A percentile compares a stretch with the other conserved stretches of the same genome.
These are phyloP conservation scores for Miltochrista miniata DNA, from an alignment of 2,888 invertebrate genomes.

Conservation along the genomic window DNA sequence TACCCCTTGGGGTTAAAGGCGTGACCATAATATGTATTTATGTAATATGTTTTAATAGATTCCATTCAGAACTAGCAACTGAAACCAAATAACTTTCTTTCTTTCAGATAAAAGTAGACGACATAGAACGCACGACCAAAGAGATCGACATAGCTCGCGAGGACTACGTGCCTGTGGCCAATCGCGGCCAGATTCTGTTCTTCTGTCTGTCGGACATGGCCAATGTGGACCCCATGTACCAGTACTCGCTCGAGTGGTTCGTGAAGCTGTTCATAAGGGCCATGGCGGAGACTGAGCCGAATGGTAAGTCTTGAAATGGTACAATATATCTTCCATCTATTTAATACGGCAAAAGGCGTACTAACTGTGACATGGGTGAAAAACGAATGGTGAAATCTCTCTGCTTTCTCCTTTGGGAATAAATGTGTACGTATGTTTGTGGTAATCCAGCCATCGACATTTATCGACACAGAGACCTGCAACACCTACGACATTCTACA, in stretches of 20 bases:
- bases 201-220: conserved; percentile 94
- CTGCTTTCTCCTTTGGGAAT: no score
- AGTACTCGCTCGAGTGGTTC: conserved; percentile 97
- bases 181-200: conserved; percentile 93
- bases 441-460: no score
- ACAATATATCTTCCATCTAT: no score
- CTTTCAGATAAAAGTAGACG: conserved; percentile 88
- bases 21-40: no score
- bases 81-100: neutral
- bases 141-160: conserved; percentile 93
- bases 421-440: no score
- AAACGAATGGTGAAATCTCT: no score
- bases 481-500: no score
- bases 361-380: no score
- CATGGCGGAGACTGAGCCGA: conserved; percentile 87
- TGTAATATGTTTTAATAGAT: no score
- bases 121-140: conserved; percentile 91
- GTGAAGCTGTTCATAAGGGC: conserved; percentile 90
- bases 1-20: no score
- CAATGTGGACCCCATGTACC: conserved; percentile 97
- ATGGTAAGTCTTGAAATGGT: conserved; percentile 66
- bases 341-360: no score
- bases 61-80: neutral
- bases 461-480: no score
- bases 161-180: conserved; percentile 93